Conservation (phyloP, 1,140 invertebrate species). For the Oncopeltus fasciatus region DNA sequence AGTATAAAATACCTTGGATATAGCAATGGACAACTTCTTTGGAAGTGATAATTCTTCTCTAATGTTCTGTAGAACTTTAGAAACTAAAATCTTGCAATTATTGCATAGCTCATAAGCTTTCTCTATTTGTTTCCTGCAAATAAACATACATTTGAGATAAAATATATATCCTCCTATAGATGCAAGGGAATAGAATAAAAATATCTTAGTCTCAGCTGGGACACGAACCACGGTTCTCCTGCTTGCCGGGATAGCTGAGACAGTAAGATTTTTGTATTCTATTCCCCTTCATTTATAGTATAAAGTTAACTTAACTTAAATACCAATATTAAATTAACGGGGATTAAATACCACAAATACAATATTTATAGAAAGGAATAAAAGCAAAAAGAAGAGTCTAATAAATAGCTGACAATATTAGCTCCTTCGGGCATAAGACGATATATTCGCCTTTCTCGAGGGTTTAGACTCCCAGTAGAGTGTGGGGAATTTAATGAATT, state of each 20-base stretch:
- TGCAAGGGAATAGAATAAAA: background rate
- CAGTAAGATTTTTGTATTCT: background rate
- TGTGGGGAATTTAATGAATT: too few relatives aligned
- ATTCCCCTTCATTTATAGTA: background rate
- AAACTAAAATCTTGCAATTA: conserved; percentile 6
- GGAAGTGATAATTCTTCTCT: conserved; percentile 8
- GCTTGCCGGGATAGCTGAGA: background rate
- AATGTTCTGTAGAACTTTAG: conserved; percentile 10
- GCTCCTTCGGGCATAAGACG: too few relatives aligned
- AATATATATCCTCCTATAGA: too few relatives aligned
- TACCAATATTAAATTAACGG: too few relatives aligned
- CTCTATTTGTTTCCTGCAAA: conserved; percentile 15
- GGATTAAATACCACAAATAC: too few relatives aligned
- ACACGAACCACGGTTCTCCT: background rate
- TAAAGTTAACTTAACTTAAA: too few relatives aligned
- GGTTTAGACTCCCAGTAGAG: too few relatives aligned
- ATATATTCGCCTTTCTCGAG: too few relatives aligned
- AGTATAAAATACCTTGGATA: background rate
- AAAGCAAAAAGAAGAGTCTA: too few relatives aligned
- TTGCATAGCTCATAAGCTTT: conserved; percentile 4
- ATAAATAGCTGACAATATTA: too few relatives aligned
- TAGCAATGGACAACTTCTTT: background rate
- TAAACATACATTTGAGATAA: too few relatives aligned
- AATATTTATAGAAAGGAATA: too few relatives aligned
- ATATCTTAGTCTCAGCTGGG: background rate